phyloP scores from a whole-genome alignment of 2,888 invertebrate genomes.

The Bombyx huttoni region DNA sequence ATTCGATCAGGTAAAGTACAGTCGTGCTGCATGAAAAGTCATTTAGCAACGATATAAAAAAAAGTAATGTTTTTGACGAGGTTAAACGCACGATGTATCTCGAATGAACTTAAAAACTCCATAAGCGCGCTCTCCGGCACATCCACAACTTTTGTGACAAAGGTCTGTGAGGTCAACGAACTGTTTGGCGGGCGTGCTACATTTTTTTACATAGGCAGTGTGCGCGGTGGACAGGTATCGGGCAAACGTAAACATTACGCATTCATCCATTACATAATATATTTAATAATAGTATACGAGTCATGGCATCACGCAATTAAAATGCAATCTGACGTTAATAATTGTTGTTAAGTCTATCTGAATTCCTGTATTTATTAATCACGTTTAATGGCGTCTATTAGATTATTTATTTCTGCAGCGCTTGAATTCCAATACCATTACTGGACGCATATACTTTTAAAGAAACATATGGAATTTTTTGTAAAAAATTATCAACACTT shows the following conservation, averaged over 20 bases:
- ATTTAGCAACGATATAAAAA: constrained; percentile 11
- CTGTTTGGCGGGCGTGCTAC: constrained; percentile 62
- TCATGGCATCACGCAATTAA: not conserved
- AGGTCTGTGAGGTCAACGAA: constrained; percentile 57
- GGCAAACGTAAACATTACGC: constrained; percentile 18
- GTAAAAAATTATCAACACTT: not conserved
- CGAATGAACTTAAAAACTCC: constrained; percentile 18
- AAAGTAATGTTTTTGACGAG: constrained; percentile 22
- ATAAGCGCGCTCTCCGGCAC: constrained; percentile 32
- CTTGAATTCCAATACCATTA: not conserved
- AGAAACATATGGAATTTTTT: no score
- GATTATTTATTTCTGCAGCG: not conserved
- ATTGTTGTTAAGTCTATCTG: not conserved
- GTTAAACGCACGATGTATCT: constrained; percentile 23
- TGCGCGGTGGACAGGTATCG: constrained; percentile 27
- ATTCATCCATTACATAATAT: not conserved
- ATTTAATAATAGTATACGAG: not conserved
- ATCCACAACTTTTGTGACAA: constrained; percentile 65
- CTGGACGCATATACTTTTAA: not conserved
- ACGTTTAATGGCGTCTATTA: not conserved
- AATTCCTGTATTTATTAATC: not conserved
- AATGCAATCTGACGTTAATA: not conserved
- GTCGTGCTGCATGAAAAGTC: constrained; percentile 17
- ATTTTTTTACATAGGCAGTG: constrained; percentile 35
- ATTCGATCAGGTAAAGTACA: constrained; percentile 9